A percentile compares a stretch with the other conserved stretches of the same genome.
Conservation (phyloP, 1,140 invertebrate species). For the Panulirus ornatus region DNA sequence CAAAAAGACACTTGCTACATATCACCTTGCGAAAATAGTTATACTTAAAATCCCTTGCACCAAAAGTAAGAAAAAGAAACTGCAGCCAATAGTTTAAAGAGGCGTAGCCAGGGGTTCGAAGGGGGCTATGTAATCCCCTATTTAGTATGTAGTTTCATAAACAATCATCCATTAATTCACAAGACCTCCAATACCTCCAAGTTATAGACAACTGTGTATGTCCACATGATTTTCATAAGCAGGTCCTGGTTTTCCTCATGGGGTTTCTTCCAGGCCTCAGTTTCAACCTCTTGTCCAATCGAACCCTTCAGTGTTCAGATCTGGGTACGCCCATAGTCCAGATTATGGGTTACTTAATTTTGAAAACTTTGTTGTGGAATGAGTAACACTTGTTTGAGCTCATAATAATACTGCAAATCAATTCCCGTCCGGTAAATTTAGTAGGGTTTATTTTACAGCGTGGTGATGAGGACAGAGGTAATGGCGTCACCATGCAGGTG, state of each 20-base stretch:
- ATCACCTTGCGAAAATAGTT: background rate
- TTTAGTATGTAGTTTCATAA: background rate
- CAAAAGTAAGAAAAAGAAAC: background rate
- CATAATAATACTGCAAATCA: background rate
- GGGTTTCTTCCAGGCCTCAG: background rate
- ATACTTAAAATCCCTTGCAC: background rate
- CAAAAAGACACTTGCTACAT: background rate
- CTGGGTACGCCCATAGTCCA: conserved; percentile 23
- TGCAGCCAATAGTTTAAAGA: conserved; percentile 24
- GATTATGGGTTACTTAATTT: conserved; percentile 12
- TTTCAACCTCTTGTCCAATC: background rate
- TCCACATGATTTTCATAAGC: background rate
- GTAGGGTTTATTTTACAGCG: conserved; percentile 39
- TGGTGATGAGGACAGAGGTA: conserved; percentile 25
- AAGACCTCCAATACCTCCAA: background rate
- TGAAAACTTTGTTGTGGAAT: conserved; percentile 2
- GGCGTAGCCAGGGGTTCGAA: conserved; percentile 33
- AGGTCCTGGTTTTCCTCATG: background rate
- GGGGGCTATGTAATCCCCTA: background rate
- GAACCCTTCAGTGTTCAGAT: background rate
- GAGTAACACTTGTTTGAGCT: background rate
- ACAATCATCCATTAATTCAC: conserved; percentile 3
- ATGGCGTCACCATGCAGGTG: conserved; percentile 45
- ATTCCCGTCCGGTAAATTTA: conserved; percentile 67
- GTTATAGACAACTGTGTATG: background rate